Evolutionary conservation across 1,140 invertebrate species (phyloP).

Genomic region (Sinonovacula constricta): DNA sequence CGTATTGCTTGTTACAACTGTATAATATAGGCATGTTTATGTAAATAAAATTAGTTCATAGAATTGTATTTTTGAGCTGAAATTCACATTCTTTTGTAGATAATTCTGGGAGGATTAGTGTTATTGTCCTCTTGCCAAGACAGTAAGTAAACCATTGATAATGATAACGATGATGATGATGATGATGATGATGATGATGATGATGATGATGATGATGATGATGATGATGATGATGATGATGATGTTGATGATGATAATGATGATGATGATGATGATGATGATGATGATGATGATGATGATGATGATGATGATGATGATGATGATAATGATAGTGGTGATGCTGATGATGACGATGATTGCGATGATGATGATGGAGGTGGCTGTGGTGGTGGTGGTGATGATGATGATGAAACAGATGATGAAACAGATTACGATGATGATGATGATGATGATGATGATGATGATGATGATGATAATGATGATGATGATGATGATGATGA

Average conservation of each 20-base stretch:
- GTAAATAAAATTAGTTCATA: no score
- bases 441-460: conserved; percentile 4
- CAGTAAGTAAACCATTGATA: not conserved
- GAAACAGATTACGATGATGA: not conserved
- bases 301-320: conserved; percentile 4
- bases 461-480: conserved; percentile 4
- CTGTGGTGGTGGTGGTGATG: no score
- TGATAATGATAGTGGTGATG: no score
- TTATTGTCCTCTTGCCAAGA: no score
- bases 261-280: conserved; percentile 4
- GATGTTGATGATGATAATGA: conserved; percentile 1
- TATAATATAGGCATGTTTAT: no score
- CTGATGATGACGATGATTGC: no score
- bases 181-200: conserved; percentile 4
- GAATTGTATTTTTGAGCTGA: no score
- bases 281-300: conserved; percentile 4
- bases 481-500: conserved; percentile 4
- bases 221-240: conserved; percentile 4
- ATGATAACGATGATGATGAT: conserved; percentile 1
- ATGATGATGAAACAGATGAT: no score
- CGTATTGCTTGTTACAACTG: no score
- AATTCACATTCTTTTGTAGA: no score
- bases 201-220: conserved; percentile 4
- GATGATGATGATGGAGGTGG: no score
- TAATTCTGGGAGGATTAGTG: no score